Base-by-base conservation (phyloP, 2,797 vertebrate species). In the Etheostoma perlongum region DNA sequence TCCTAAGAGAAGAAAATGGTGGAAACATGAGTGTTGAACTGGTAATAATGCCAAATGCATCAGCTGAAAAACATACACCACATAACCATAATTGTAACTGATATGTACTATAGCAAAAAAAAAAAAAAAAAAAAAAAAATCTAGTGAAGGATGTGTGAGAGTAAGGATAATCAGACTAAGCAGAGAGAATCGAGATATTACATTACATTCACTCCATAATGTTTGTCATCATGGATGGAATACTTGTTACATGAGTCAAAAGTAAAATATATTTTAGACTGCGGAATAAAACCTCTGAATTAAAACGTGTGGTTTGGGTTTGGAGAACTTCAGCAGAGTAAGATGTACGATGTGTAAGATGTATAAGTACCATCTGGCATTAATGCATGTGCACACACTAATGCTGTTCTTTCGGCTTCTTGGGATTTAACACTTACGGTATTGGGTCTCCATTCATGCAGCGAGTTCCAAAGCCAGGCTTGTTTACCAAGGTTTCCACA, bases 381-480 rank as follows among this genome's bases (percentile, higher is more conserved):
- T 18, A 63, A 46, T 21, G 7, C 30, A 51, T 42, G 33, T 48
- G 47, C 42, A 48, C 25, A 51, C 44, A 47, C 15, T 1, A n/a
- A 30, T 1, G 0, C 3, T 2, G 11, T 33, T 65, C 1, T 53
- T 46, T 6, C 52, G 51, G 5, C 8, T 58, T 65, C 27, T 14
- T 55, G 21, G 46, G 47, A 15, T 30, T 13, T 13, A 62, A n/a
- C 72, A 96, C 98, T 97, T 88, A 99, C 98, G 88, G 95, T 90
- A 99, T 97, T 0, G 96, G 96, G 84, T 96, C 83, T 86, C 94
- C 95, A 30, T 90, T 79, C 97, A 99, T 98, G 89, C 98, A 99
- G 18, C 98, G 97, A 1, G 97, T 99, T 15, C 98, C 98, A 65
- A 99, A 98, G 42, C 98, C 98, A 4, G 98, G 98, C 15, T 94